phyloP scores from a whole-genome alignment of 2,888 invertebrate species.

The Synanthedon formicaeformis region DNA sequence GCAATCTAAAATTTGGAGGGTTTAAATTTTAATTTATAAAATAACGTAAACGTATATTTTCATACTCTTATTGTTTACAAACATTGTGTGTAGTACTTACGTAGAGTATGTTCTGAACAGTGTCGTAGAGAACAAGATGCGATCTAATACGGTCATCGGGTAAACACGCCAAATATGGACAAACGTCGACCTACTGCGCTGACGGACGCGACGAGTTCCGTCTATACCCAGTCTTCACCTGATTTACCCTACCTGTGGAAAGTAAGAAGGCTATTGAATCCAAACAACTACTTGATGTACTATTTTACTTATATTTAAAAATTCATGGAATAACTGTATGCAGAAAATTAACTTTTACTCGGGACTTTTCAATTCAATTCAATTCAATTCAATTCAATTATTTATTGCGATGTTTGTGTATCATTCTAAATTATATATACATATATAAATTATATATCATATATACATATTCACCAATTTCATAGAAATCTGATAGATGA shows the following conservation, averaged over 20 bases:
- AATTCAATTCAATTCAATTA: no score
- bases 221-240: constrained; percentile 43
- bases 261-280: constrained; percentile 42
- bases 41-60: no score
- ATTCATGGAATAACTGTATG: constrained; percentile 3
- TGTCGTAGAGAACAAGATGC: constrained; percentile 13
- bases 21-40: no score
- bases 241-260: constrained; percentile 46
- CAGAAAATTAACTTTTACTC: no score
- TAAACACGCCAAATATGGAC: constrained; percentile 47
- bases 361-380: no score
- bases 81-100: not conserved
- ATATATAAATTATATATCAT: no score
- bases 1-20: no score
- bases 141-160: constrained; percentile 50
- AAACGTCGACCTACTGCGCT: constrained; percentile 41
- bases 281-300: constrained; percentile 1
- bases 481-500: no score
- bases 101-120: not conserved
- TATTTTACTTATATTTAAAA: not conserved
- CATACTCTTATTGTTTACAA: not conserved
- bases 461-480: no score
- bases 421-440: no score
- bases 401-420: no score
- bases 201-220: constrained; percentile 55